These are phyloP conservation scores for zebrafish (Danio rerio) DNA, from an alignment of 2,113 vertebrate species.

Conservation along the genomic window GRCz12tu NC_133176.1:22232001-22232500, in stretches of 20 bases:
- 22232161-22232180: neutral
- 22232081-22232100: neutral
- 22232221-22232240: constrained; percentile 24
- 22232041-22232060: constrained; percentile 20
- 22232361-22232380: constrained; percentile 2
- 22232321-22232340: constrained; percentile 10
- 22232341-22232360: constrained; percentile 21
- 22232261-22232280: constrained; percentile 46
- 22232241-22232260: constrained; percentile 17
- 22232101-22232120: constrained; percentile 29
- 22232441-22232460: too few relatives aligned
- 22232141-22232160: constrained; percentile 18
- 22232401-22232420: neutral
- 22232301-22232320: constrained; percentile 16
- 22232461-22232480: too few relatives aligned
- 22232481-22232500: too few relatives aligned
- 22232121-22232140: constrained; percentile 22
- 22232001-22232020: constrained; percentile 1
- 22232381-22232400: neutral
- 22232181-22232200: neutral
- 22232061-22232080: constrained; percentile 41
- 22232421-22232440: too few relatives aligned
- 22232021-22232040: constrained; percentile 8
- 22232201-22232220: constrained; percentile 19
- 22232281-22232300: constrained; percentile 47